Evolutionary conservation across 2,113 vertebrate species (phyloP).

Genomic region (Cairina moschata): DNA sequence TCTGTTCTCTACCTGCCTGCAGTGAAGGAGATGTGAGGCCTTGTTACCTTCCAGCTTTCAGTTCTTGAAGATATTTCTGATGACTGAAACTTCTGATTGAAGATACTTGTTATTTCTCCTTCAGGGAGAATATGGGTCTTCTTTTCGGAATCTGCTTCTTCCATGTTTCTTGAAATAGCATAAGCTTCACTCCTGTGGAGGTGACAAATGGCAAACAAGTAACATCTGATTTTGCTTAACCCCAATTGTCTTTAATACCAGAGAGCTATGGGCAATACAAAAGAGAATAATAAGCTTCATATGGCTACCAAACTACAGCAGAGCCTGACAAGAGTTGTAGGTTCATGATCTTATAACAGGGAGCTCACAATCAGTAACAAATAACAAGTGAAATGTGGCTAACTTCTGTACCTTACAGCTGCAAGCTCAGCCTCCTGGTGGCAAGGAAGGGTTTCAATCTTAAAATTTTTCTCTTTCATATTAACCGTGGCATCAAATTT

Average conservation of each 20-base stretch:
- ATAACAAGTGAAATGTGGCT: background rate
- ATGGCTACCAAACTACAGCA: background rate
- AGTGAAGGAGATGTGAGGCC: background rate
- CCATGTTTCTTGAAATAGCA: slow-evolving; percentile 81
- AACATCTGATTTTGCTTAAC: background rate
- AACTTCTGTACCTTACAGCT: slow-evolving; percentile 71
- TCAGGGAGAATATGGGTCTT: slow-evolving; percentile 72
- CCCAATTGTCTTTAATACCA: background rate
- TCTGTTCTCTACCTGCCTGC: background rate
- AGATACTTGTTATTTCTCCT: background rate
- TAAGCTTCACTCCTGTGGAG: slow-evolving; percentile 74
- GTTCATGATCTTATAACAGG: background rate
- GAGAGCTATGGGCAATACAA: background rate
- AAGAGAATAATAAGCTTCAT: background rate
- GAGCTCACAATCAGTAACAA: background rate
- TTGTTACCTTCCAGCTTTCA: slow-evolving; percentile 34
- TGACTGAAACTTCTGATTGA: slow-evolving; percentile 29
- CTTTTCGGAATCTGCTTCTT: slow-evolving; percentile 71
- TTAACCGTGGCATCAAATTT: slow-evolving; percentile 77
- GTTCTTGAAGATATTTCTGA: background rate
- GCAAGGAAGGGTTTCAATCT: slow-evolving; percentile 76
- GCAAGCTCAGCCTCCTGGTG: slow-evolving; percentile 71
- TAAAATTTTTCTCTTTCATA: slow-evolving; percentile 76
- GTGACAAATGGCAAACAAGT: background rate
- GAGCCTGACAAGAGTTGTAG: background rate